A percentile compares a stretch with the other conserved stretches of the same genome.
These are phyloP conservation scores for Sarcophaga bullata DNA, from an alignment of 1,140 invertebrate genomes.

Conservation along the genomic window DNA sequence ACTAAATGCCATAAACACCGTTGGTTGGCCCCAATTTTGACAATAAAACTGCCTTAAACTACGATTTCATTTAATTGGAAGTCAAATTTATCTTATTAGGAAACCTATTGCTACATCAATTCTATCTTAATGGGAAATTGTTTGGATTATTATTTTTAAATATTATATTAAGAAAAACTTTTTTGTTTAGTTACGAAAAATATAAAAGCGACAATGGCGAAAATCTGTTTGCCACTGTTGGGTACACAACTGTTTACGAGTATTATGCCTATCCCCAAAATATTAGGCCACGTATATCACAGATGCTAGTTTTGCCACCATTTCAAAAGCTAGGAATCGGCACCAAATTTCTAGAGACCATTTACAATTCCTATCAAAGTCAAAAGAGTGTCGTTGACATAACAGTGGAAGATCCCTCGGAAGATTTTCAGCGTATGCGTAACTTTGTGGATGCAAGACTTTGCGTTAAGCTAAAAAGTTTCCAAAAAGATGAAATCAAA, in stretches of 20 bases:
- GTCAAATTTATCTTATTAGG: too few relatives aligned
- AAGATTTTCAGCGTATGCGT: slow-evolving; percentile 85
- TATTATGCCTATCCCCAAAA: slow-evolving; percentile 94
- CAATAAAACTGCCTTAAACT: too few relatives aligned
- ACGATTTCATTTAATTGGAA: too few relatives aligned
- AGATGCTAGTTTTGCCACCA: slow-evolving; percentile 89
- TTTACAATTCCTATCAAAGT: slow-evolving; percentile 81
- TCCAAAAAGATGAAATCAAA: slow-evolving; percentile 72
- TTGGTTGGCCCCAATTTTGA: too few relatives aligned
- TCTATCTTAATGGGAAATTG: not conserved
- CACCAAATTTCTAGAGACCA: slow-evolving; percentile 73
- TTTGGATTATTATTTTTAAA: not conserved
- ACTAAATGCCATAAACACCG: too few relatives aligned
- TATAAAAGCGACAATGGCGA: slow-evolving; percentile 73
- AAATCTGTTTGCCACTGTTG: slow-evolving; percentile 79
- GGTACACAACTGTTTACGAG: slow-evolving; percentile 91
- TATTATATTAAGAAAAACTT: slow-evolving; percentile 32
- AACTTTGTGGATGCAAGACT: slow-evolving; percentile 89
- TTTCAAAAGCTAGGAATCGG: slow-evolving; percentile 89
- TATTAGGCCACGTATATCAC: slow-evolving; percentile 88
- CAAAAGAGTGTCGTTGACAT: slow-evolving; percentile 84
- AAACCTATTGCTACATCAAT: not conserved
- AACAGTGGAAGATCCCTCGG: slow-evolving; percentile 92
- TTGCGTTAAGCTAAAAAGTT: slow-evolving; percentile 77
- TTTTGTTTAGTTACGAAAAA: slow-evolving; percentile 80